A percentile compares a stretch with the other conserved stretches of the same genome.
phyloP scores from a whole-genome alignment of 2,113 vertebrate species.

The Periophthalmodon schlosseri region DNA sequence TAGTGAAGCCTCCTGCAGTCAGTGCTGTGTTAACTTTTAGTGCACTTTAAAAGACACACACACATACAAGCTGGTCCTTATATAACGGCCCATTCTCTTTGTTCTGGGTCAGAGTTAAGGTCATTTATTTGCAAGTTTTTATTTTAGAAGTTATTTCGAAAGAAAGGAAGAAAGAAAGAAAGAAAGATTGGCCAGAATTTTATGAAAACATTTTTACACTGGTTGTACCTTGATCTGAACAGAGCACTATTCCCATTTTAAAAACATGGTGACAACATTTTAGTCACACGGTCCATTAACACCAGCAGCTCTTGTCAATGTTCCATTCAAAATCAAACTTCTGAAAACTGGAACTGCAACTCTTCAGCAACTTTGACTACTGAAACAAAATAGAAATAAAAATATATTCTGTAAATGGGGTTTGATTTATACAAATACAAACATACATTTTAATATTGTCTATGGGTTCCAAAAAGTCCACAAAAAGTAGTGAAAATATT shows the following conservation, averaged over 20 bases:
- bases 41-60: neutral
- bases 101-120: neutral
- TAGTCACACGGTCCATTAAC: neutral
- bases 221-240: neutral
- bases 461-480: too few relatives aligned
- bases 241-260: neutral
- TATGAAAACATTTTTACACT: neutral
- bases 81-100: neutral
- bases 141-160: neutral
- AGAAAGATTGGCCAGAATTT: neutral
- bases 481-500: too few relatives aligned
- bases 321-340: neutral
- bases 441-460: too few relatives aligned
- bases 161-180: neutral
- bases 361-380: too few relatives aligned
- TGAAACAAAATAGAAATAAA: too few relatives aligned
- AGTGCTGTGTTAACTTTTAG: slow-evolving; percentile 10
- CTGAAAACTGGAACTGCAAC: neutral
- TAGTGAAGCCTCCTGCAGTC: neutral
- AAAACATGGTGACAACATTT: neutral
- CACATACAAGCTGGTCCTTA: neutral
- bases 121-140: neutral
- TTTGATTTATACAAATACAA: too few relatives aligned
- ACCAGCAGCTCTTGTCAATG: neutral
- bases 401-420: too few relatives aligned